These are phyloP conservation scores for Pseudorectes ferrugineus DNA, from an alignment of 2,113 vertebrate genomes.

Conservation along the genomic window DNA sequence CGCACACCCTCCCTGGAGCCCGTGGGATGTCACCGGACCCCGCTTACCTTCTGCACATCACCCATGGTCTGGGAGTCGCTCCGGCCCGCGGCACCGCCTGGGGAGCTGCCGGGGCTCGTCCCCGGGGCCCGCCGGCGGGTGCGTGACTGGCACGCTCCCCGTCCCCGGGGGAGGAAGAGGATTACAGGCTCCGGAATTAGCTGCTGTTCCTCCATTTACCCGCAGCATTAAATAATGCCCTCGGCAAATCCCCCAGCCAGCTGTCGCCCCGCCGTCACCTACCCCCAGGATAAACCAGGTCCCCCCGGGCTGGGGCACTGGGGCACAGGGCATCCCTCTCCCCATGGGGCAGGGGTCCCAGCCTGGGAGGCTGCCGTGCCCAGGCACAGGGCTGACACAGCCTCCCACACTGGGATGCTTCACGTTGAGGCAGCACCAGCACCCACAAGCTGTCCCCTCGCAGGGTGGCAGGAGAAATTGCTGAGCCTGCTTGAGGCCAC, in stretches of 20 bases:
- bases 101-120: neutral
- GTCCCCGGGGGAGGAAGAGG: slow-evolving; percentile 52
- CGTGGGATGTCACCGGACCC: accelerated
- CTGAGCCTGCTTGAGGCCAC: neutral
- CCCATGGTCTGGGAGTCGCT: slow-evolving; percentile 74
- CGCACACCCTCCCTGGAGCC: neutral
- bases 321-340: neutral
- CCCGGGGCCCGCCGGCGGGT: neutral
- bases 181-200: slow-evolving; percentile 86
- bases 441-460: neutral
- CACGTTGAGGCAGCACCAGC: neutral
- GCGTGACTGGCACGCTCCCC: slow-evolving; percentile 9
- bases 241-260: slow-evolving; percentile 84
- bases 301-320: neutral
- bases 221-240: slow-evolving; percentile 82
- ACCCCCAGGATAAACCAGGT: neutral
- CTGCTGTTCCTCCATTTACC: slow-evolving; percentile 75
- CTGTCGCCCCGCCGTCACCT: slow-evolving; percentile 64
- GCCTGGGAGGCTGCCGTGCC: accelerated
- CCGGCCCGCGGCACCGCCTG: neutral
- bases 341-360: accelerated
- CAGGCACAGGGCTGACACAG: neutral
- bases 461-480: neutral
- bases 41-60: slow-evolving; percentile 83
- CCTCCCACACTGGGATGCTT: neutral